These are phyloP conservation scores for Sorex araneus DNA, from an alignment of 2,113 vertebrate species.

Conservation along the genomic window DNA sequence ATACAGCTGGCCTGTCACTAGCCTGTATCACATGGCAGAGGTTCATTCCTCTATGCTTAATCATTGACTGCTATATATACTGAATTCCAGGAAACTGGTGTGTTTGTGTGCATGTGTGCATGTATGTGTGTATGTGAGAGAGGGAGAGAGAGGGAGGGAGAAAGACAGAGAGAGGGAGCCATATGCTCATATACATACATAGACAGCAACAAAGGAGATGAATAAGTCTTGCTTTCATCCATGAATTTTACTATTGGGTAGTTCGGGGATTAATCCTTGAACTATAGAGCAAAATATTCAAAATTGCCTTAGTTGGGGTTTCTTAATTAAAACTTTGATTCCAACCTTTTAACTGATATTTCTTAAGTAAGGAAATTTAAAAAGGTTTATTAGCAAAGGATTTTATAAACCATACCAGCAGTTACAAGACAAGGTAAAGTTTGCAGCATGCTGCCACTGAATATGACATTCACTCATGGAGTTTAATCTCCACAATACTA, in stretches of 20 bases:
- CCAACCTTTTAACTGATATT: not conserved
- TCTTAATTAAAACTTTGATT: not conserved
- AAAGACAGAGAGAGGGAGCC: too few species aligned
- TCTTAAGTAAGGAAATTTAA: too few species aligned
- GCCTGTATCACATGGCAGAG: not conserved
- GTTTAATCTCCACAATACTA: too few species aligned
- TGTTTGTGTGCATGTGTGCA: not conserved
- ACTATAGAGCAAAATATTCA: not conserved
- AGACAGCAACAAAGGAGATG: too few species aligned
- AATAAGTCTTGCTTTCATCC: not conserved
- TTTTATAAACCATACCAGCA: not conserved
- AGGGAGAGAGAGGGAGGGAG: too few species aligned
- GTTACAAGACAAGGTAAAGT: not conserved
- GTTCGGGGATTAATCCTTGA: not conserved
- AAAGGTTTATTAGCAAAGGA: not conserved
- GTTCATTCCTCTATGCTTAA: not conserved
- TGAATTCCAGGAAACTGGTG: not conserved
- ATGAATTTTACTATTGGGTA: too few species aligned
- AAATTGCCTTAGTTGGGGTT: not conserved
- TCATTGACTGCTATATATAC: slow-evolving; percentile 22
- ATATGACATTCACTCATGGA: too few species aligned
- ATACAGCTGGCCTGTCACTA: slow-evolving; percentile 12
- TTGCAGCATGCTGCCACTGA: too few species aligned
- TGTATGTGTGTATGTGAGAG: not conserved
- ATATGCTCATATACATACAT: too few species aligned